Base-by-base conservation (phyloP, 2,113 vertebrate genomes). In the Cichladusa arquata region DNA sequence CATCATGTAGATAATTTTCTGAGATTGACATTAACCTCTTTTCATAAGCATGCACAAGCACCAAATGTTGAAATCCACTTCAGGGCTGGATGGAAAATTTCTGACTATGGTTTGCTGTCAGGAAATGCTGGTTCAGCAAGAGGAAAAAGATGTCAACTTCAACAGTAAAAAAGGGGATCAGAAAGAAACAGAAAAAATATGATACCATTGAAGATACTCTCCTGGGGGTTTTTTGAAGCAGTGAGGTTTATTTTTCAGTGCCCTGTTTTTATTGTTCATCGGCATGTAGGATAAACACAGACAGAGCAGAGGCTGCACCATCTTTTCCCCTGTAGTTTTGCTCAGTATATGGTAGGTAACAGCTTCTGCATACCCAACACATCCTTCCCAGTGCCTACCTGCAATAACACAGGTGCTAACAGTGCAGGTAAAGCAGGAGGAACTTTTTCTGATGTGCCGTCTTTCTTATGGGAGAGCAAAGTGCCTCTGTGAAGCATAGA, bases 121-220 rank as follows among this genome's bases (percentile, higher is more conserved):
- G 95, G 90, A 94, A 95, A 74, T 88, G 94, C 92, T 96, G 82
- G 82, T 92, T 96, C 96, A 96, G 90, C 90, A 93, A 79, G 93
- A 96, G 92, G 90, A 88, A 97, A 90, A 96, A 96, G 79, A 93
- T 96, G 92, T 95, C 74, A 96, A 51, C 79, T 95, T 82, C 51
- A 54, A 77, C 88, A 88, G 67, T 48, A 62, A 89, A 92, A 88
- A 86, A 91, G 88, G 50, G 72, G 65, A 79, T 90, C 64, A 77
- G 87, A 94, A 96, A 93, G 79, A 70, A 89, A 50, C 57, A 92
- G 44, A 45, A 72, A 81, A 89, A 89, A 48, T 54, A 34, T 7
- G 4, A 56, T 81, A 29, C 82, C 31, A 36, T 19, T 92, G 80
- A 86, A 88, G 44, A 86, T n/a, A 64, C 2, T 62, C 54, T 92